Evolutionary conservation across 2,888 invertebrate genomes (phyloP), one percentile per base, ranked within the genome.

Genomic region (Fissipunctia ypsillon): DNA sequence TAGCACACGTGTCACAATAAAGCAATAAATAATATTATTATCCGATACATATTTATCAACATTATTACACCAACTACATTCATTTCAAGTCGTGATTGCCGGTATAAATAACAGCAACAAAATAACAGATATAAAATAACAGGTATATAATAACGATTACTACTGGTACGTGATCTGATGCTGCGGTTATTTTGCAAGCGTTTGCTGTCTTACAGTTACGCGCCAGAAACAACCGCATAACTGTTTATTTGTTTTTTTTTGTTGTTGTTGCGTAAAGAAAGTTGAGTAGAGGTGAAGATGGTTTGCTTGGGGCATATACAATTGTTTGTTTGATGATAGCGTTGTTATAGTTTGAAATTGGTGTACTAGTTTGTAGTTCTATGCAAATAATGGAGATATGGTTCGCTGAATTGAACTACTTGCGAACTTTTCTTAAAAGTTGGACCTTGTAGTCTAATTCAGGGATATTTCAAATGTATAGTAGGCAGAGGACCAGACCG

Each of bases 101-200:
- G 9, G 43, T 57, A 59, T 73, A 82, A 80, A 78, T 74, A 78
- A 73, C 79, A 64, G 65, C 35, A 61, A 57, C 57, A 54, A 70
- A 75, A 80, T 70, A 61, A 61, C 43, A 43, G 35, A 43, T 69
- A 43, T 43, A 63, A 74, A 76, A 76, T 69, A 68, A 69, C 57
- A 54, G 31, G 59, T 69, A 60, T 63, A 64, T 54, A 69, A 73
- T 69, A 85, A 72, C 52, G 59, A 69, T 64, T 65, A 73, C 66
- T 76, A 64, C 64, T 28, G 10, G 48, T 69, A 86, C 86, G 84
- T 85, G 85, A 75, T 84, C 65, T 48, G 78, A 73, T 69, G 71
- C 68, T 79, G 80, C 63, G 70, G 78, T 85, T 83, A 78, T 85
- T 85, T 84, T 76, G 84, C 82, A 73, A 85, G 77, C 80, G 64